Conservation (phyloP, 1,140 invertebrate genomes). For the Spodoptera frugiperda region DNA sequence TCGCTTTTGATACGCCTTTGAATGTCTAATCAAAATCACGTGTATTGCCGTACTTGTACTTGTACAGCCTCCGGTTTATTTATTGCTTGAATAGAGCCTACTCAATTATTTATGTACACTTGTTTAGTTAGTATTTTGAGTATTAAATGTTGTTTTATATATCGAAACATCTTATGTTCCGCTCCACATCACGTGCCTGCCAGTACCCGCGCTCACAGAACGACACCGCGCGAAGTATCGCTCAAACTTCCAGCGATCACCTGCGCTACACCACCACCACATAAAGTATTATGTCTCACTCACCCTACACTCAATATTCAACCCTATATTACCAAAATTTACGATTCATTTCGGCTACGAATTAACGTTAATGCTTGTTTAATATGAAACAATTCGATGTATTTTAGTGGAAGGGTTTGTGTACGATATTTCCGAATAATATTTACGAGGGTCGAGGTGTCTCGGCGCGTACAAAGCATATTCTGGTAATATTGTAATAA, state of each 20-base stretch:
- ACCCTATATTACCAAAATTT: not conserved
- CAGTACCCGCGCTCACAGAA: not conserved
- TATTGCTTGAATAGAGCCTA: too few relatives aligned
- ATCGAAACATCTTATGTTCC: too few relatives aligned
- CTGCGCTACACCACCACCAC: not conserved
- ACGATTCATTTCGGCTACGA: not conserved
- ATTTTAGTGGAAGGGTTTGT: constrained; percentile 15
- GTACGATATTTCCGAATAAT: constrained; percentile 20
- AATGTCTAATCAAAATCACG: not conserved
- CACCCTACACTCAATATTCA: not conserved
- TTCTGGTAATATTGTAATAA: constrained; percentile 3
- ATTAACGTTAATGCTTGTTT: not conserved
- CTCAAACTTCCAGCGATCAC: constrained; percentile 14
- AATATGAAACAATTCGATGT: constrained; percentile 21
- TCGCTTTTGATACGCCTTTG: not conserved
- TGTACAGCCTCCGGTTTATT: not conserved
- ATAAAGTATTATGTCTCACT: not conserved
- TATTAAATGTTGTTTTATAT: too few relatives aligned
- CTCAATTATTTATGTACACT: too few relatives aligned
- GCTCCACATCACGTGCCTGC: too few relatives aligned
- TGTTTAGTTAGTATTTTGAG: too few relatives aligned
- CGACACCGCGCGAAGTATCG: constrained; percentile 1
- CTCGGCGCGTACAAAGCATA: constrained; percentile 11
- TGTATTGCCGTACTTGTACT: not conserved
- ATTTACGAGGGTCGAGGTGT: constrained; percentile 22